These are phyloP conservation scores for Rotaria macrura DNA, from an alignment of 2,888 invertebrate genomes.

Conservation along the genomic window DNA sequence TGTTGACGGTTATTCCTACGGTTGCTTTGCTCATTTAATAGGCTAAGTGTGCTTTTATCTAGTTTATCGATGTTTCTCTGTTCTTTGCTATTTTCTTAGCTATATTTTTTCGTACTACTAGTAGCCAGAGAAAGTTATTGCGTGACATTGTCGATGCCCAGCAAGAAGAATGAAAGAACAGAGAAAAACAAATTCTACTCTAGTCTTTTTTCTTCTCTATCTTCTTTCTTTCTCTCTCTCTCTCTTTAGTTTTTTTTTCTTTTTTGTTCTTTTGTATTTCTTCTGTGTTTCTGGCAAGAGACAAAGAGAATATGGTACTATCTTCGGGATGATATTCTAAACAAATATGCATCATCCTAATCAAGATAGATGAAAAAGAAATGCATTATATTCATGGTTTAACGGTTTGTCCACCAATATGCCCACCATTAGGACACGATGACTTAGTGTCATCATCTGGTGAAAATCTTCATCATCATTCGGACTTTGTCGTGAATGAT, in stretches of 20 bases:
- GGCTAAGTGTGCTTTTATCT: constrained; percentile 8
- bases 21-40: constrained; percentile 6
- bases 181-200: not conserved
- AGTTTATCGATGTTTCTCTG: not conserved
- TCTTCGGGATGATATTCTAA: not conserved
- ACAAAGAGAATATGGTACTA: not conserved
- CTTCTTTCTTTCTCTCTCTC: too few species aligned
- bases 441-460: not conserved
- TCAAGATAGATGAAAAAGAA: not conserved
- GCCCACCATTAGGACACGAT: not conserved
- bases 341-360: not conserved
- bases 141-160: not conserved
- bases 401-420: not conserved
- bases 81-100: not conserved
- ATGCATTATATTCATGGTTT: constrained; percentile 5
- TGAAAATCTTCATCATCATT: not conserved
- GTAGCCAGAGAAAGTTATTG: not conserved
- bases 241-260: too few species aligned
- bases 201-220: not conserved
- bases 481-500: not conserved
- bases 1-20: not conserved
- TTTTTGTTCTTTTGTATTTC: not conserved
- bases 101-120: not conserved
- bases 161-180: not conserved
- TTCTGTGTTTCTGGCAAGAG: not conserved